phyloP scores from a whole-genome alignment of 2,797 vertebrate genomes.

The Pipistrellus pygmaeus region DNA sequence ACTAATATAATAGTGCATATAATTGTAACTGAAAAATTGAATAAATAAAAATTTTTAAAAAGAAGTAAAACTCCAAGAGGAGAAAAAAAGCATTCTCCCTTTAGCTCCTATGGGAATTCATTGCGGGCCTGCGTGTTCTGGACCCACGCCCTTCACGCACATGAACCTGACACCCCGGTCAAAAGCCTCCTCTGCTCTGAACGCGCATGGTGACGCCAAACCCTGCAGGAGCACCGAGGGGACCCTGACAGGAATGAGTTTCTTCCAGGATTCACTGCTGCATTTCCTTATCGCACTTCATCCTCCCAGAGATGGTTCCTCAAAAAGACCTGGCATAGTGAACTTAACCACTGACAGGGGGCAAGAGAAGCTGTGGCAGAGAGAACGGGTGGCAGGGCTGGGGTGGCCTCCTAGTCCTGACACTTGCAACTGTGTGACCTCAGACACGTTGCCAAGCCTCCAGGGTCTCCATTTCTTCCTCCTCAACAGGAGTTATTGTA shows the following conservation, averaged over 20 bases:
- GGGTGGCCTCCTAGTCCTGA: neutral
- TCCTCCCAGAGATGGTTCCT: neutral
- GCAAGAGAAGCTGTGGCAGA: neutral
- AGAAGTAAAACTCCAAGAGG: neutral
- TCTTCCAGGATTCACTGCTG: neutral
- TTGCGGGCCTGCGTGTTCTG: neutral
- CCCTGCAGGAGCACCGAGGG: rapidly evolving
- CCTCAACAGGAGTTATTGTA: neutral
- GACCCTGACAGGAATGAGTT: neutral
- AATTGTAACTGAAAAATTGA: neutral
- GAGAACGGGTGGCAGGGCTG: neutral
- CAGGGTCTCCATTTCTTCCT: neutral
- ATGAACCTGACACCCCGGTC: rapidly evolving
- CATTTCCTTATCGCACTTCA: neutral
- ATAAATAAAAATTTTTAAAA: neutral
- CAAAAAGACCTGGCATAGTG: neutral
- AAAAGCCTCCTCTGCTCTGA: neutral
- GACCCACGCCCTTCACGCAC: neutral
- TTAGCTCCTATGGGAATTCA: neutral
- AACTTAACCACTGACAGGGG: neutral
- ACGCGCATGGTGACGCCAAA: rapidly evolving
- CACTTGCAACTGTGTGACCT: rapidly evolving
- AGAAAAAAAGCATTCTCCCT: neutral
- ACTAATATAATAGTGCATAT: neutral
- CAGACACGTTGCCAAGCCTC: neutral